Conservation (phyloP, 2,797 vertebrate species). For the Gambusia yucatana region DNA sequence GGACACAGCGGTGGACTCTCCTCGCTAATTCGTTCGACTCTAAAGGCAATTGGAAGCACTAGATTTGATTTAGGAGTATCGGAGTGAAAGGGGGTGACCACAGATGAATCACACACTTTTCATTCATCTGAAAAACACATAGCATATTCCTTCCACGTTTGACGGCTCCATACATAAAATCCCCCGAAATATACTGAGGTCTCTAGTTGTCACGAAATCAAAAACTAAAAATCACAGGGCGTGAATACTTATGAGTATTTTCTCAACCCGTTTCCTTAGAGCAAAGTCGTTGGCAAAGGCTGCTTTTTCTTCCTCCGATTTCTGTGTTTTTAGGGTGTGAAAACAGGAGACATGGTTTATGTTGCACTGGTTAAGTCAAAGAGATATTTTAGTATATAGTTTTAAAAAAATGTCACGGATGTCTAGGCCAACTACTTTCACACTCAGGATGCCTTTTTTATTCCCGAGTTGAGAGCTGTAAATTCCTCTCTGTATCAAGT, state of each 20-base stretch:
- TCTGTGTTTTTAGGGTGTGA: not conserved
- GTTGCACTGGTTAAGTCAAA: not conserved
- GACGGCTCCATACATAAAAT: not conserved
- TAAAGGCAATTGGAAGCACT: not conserved
- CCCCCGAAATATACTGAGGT: not conserved
- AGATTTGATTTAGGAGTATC: not conserved
- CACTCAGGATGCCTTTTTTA: conserved; percentile 19
- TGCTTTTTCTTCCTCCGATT: not conserved
- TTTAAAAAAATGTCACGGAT: conserved; percentile 7
- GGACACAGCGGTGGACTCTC: not conserved
- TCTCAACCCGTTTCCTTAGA: not conserved
- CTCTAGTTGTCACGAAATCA: not conserved
- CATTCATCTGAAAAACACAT: not conserved
- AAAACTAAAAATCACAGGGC: too few relatives aligned
- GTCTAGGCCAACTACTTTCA: conserved; percentile 42
- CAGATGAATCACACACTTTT: not conserved
- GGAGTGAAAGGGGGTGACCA: not conserved
- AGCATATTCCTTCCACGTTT: not conserved
- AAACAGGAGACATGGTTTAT: not conserved
- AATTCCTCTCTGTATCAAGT: conserved; percentile 27
- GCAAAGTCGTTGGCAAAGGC: not conserved
- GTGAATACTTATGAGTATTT: not conserved
- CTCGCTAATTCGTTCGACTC: not conserved
- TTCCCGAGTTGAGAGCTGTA: conserved; percentile 35
- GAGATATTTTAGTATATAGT: not conserved